Evolutionary conservation across 2,113 vertebrate species (phyloP).

Genomic region (Chaetops frenatus): DNA sequence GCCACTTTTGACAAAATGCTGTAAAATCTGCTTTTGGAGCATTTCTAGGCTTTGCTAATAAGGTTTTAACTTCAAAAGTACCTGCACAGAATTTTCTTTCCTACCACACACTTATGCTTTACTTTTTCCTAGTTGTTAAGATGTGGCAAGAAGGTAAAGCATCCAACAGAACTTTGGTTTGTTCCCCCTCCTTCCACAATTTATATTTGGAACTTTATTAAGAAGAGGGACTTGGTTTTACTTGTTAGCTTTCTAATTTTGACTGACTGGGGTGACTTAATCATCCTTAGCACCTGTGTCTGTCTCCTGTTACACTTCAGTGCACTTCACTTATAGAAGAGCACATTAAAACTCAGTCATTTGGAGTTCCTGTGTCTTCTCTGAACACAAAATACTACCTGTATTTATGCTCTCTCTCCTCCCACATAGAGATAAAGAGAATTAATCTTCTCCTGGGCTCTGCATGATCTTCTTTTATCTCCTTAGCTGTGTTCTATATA

Average conservation of each 20-base stretch:
- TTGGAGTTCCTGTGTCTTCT: background rate
- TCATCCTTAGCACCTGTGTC: background rate
- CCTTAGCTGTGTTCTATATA: background rate
- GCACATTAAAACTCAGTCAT: background rate
- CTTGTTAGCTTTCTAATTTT: background rate
- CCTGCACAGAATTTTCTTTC: background rate
- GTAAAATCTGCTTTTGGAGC: background rate
- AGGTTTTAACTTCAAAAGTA: background rate
- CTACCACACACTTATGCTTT: background rate
- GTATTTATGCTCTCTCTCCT: background rate
- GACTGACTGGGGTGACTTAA: background rate
- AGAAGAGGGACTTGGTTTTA: background rate
- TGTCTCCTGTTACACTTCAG: background rate
- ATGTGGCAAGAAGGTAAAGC: background rate
- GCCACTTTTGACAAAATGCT: background rate
- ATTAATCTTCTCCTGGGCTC: slow-evolving; percentile 50
- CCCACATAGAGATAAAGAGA: slow-evolving; percentile 12
- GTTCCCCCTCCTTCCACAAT: background rate
- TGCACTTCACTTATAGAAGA: background rate
- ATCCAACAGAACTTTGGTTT: background rate
- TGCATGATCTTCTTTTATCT: slow-evolving; percentile 60
- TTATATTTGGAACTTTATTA: background rate
- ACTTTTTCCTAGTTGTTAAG: background rate
- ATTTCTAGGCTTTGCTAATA: background rate
- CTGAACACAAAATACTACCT: background rate